Percentiles rank a stretch among this genome's conserved stretches.
These are phyloP conservation scores for Condylura cristata DNA, from an alignment of 2,113 vertebrate genomes.

Conservation along the genomic window DNA sequence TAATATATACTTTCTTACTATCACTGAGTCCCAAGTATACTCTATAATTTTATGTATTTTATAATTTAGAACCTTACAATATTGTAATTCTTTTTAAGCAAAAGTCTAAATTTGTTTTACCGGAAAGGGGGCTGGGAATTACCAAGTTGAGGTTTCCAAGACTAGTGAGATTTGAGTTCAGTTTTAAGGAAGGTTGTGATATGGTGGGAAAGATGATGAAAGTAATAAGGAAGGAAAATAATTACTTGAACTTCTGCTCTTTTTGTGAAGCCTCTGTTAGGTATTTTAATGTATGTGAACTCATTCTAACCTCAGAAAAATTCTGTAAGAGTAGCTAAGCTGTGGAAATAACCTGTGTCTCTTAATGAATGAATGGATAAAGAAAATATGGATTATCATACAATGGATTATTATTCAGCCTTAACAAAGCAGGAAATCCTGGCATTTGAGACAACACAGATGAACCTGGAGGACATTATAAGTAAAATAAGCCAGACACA, in stretches of 20 bases:
- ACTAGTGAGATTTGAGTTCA: not conserved
- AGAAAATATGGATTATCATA: not conserved
- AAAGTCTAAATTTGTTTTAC: not conserved
- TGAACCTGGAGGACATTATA: not conserved
- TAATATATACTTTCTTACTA: not conserved
- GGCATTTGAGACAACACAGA: not conserved
- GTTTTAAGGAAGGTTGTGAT: not conserved
- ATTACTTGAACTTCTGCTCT: not conserved
- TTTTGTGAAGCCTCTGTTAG: not conserved
- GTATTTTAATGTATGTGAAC: conserved; percentile 6
- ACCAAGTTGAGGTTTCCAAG: not conserved
- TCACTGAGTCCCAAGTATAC: not conserved
- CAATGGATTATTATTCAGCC: not conserved
- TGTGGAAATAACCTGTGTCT: not conserved
- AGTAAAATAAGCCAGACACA: not conserved
- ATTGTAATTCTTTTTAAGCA: not conserved
- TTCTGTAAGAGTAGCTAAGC: not conserved
- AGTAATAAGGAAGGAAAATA: conserved; percentile 5
- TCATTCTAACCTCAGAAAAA: conserved; percentile 14
- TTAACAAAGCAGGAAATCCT: not conserved
- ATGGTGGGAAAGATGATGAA: not conserved
- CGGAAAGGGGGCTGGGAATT: not conserved
- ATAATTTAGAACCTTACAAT: not conserved
- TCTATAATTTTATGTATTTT: not conserved
- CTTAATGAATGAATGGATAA: not conserved